Evolutionary conservation across 1,140 invertebrate genomes (phyloP).

Genomic region (Camponotus floridanus): DNA sequence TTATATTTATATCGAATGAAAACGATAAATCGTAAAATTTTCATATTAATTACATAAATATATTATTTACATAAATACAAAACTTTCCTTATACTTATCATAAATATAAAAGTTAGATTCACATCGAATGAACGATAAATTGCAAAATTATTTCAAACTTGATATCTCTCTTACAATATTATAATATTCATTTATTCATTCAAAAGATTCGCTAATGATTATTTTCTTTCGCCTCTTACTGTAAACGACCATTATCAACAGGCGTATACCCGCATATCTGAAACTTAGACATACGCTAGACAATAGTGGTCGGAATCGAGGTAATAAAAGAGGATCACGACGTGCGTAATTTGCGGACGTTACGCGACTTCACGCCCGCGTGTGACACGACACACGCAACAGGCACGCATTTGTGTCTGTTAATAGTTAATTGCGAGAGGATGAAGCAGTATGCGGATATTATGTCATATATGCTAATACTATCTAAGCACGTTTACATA

Average conservation of each 20-base stretch:
- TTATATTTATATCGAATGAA: no score
- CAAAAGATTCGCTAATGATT: background rate
- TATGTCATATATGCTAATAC: constrained; percentile 1
- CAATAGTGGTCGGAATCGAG: constrained; percentile 5
- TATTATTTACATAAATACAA: no score
- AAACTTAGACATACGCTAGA: constrained; percentile 7
- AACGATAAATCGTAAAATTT: no score
- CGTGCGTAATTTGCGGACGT: constrained; percentile 26
- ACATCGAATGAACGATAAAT: background rate
- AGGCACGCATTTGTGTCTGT: background rate
- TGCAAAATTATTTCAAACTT: background rate
- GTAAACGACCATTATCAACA: constrained; percentile 6
- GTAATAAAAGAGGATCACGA: constrained; percentile 16
- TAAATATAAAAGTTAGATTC: background rate
- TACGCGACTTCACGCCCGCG: constrained; percentile 26
- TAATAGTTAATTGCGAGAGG: constrained; percentile 16
- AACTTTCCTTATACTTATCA: no score
- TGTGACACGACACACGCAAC: constrained; percentile 19
- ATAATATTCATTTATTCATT: background rate
- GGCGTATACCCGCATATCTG: background rate
- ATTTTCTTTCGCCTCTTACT: background rate
- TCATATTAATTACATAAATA: no score
- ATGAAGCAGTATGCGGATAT: background rate
- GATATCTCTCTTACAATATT: background rate
- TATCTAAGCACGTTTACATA: background rate